Base-by-base conservation (phyloP, 2,113 vertebrate species). In the Symphodus melops region DNA sequence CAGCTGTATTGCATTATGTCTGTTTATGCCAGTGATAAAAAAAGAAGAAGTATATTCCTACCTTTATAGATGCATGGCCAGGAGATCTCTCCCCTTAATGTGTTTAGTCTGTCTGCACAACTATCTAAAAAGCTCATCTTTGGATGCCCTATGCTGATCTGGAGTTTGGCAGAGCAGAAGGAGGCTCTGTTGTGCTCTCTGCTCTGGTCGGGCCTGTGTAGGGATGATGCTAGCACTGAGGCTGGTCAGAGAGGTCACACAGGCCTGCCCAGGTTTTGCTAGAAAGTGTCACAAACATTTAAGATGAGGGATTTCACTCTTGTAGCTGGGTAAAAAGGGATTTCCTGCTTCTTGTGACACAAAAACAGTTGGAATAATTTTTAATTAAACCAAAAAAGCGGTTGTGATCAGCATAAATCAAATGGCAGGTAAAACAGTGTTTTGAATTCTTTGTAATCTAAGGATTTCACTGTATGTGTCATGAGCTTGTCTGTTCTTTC, bases 41-140 rank as follows among this genome's bases (percentile, higher is more conserved):
- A 57, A 67, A 58, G 70, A n/a, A 25, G 2, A 25, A 25, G 25
- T 25, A 80, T 84, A 49, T 62, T 86, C 77, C 79, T 75, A 49
- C 78, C 84, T 86, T 80, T 77, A 66, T 76, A 86, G 81, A 88
- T 87, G 86, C 66, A 83, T 75, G 65, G 76, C 88, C 86, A 84
- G 76, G 49, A 85, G 85, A 73, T 86, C 81, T 81, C 80, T 79
- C 62, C 63, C 88, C 64, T 68, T 77, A 86, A 85, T 78, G 65
- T 87, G 79, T 89, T 33, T 86, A 87, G 75, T 88, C 66, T 64
- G 75, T 80, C 75, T 87, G 83, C 72, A 55, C 70, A 53, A 68
- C 64, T 88, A 84, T 92, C 84, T 90, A 14, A 65, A 76, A 71
- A 80, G 82, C 79, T 86, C 68, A 86, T 89, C 75, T 88, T 76